Percentiles rank a stretch among this genome's conserved stretches.
Conservation (phyloP, 2,113 vertebrate genomes). For the Lepisosteus oculatus region DNA sequence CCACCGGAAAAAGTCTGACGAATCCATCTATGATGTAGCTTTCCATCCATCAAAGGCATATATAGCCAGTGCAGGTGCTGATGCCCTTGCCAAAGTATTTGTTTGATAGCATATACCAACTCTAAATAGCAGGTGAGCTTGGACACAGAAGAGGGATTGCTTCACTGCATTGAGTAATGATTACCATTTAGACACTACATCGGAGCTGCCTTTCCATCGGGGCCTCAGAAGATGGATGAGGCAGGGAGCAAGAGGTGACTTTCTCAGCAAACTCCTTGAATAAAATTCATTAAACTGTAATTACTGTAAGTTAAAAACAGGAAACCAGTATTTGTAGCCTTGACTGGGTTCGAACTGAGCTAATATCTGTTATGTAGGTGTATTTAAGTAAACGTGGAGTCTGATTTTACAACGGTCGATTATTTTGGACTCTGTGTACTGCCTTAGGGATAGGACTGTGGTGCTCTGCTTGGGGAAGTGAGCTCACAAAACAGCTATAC, state of each 20-base stretch:
- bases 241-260: constrained; percentile 61
- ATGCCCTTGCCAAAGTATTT: constrained; percentile 97
- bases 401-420: constrained; percentile 67
- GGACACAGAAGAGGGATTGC: constrained; percentile 67
- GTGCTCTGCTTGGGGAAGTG: constrained; percentile 68
- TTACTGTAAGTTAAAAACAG: constrained; percentile 76
- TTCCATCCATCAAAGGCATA: constrained; percentile 98
- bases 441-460: constrained; percentile 80
- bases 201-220: constrained; percentile 57
- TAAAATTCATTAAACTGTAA: constrained; percentile 76
- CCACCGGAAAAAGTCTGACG: constrained; percentile 96
- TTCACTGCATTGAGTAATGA: constrained; percentile 78
- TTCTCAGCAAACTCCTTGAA: constrained; percentile 53
- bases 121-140: constrained; percentile 60
- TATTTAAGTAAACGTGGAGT: constrained; percentile 76
- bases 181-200: constrained; percentile 78
- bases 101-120: constrained; percentile 73
- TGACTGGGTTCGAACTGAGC: constrained; percentile 76
- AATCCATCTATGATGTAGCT: constrained; percentile 98
- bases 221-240: constrained; percentile 32
- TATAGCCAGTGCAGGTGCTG: constrained; percentile 95
- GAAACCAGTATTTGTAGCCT: constrained; percentile 77
- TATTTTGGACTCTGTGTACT: constrained; percentile 75
- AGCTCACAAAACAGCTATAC: constrained; percentile 74
- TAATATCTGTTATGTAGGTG: constrained; percentile 71